Percentiles rank a stretch among this genome's conserved stretches.
These are phyloP conservation scores for Psittacula cyanocephala DNA, from an alignment of 2,113 vertebrate genomes.

Conservation along the genomic window DNA sequence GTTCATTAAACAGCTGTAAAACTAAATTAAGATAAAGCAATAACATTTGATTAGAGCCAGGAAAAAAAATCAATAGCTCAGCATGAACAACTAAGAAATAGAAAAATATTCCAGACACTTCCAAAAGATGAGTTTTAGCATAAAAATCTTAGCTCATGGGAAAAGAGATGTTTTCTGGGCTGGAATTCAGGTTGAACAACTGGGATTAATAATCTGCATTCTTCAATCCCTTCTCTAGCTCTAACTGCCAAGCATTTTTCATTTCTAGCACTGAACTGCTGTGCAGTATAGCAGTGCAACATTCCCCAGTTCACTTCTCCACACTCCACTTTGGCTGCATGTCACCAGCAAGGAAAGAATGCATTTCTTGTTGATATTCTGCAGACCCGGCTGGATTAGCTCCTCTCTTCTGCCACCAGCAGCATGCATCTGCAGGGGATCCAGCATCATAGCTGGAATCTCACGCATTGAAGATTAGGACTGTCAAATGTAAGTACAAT, in stretches of 20 bases:
- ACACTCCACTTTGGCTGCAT: neutral
- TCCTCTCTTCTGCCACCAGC: neutral
- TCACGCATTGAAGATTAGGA: neutral
- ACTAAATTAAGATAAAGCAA: slow-evolving; percentile 52
- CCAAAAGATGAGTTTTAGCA: neutral
- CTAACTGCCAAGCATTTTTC: neutral
- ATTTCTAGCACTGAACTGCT: neutral
- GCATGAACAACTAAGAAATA: neutral
- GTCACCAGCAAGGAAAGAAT: neutral
- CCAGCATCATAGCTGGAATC: accelerated
- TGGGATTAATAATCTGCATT: slow-evolving; percentile 12
- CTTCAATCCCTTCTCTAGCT: neutral
- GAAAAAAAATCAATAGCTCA: slow-evolving; percentile 33
- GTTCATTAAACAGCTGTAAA: slow-evolving; percentile 43
- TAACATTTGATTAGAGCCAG: slow-evolving; percentile 41
- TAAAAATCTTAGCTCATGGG: neutral
- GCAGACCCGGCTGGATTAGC: neutral
- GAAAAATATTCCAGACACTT: slow-evolving; percentile 36
- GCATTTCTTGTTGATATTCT: accelerated
- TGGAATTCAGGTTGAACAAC: neutral
- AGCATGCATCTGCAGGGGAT: no score
- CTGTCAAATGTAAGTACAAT: neutral
- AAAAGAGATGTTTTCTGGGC: neutral
- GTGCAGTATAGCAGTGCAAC: accelerated
- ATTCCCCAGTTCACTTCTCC: neutral